These are phyloP conservation scores for Dendrolimus pini DNA, from an alignment of 2,888 invertebrate species.

Conservation along the genomic window DNA sequence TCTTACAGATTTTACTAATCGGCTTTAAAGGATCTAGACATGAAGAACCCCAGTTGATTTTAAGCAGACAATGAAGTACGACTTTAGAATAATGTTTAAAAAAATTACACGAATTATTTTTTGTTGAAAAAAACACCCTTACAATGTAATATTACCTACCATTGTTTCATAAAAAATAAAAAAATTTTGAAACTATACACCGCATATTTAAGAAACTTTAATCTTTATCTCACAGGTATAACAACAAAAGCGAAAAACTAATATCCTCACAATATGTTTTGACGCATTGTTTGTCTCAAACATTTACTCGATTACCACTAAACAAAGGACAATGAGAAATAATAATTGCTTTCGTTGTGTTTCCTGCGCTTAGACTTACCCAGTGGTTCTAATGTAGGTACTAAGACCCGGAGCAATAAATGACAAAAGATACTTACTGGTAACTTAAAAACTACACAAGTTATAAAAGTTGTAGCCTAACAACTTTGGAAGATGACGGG, in stretches of 20 bases:
- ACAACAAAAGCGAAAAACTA: not conserved
- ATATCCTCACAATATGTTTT: not conserved
- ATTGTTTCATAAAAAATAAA: not conserved
- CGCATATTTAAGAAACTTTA: not conserved
- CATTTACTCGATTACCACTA: constrained; percentile 24
- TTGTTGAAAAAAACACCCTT: too few relatives aligned
- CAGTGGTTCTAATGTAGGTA: not conserved
- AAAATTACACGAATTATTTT: too few relatives aligned
- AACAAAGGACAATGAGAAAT: constrained; percentile 41
- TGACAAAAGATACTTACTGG: not conserved
- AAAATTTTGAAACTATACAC: not conserved
- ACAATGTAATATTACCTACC: not conserved
- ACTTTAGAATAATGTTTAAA: too few relatives aligned
- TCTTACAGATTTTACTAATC: too few relatives aligned
- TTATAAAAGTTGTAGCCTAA: too few relatives aligned
- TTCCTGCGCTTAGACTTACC: not conserved
- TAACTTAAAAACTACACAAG: not conserved
- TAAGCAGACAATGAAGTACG: too few relatives aligned
- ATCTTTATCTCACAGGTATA: not conserved
- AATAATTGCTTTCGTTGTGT: constrained; percentile 33
- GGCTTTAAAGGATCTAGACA: too few relatives aligned
- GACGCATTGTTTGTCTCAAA: constrained; percentile 1
- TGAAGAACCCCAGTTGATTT: too few relatives aligned
- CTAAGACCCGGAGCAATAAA: not conserved
- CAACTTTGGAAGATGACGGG: too few relatives aligned